Percentiles rank a stretch among this genome's conserved stretches.
phyloP scores from a whole-genome alignment of 2,797 vertebrate genomes.

The Petrocephalus sullivani region DNA sequence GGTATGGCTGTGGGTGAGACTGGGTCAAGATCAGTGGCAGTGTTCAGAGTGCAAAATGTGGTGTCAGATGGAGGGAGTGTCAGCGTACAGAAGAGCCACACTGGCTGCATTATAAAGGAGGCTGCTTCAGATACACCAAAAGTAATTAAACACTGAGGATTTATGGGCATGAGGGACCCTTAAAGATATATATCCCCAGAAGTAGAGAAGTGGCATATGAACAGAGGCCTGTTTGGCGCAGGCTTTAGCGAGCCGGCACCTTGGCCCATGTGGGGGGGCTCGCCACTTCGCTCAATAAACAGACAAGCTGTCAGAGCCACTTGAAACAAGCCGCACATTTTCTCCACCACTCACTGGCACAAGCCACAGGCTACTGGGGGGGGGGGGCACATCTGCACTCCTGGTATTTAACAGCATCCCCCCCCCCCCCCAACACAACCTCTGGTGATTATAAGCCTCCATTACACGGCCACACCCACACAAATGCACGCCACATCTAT shows the following conservation, averaged over 20 bases:
- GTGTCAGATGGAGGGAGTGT: background rate
- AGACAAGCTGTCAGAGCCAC: constrained; percentile 11
- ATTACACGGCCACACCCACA: background rate
- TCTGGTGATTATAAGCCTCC: background rate
- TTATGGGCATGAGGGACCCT: background rate
- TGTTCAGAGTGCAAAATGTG: background rate
- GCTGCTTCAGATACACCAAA: background rate
- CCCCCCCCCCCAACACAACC: background rate
- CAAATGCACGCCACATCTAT: background rate
- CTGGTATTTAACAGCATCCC: constrained; percentile 15
- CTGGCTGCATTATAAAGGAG: background rate
- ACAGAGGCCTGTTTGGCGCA: background rate
- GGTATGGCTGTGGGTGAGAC: background rate
- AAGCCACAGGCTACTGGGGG: background rate
- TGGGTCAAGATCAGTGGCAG: background rate
- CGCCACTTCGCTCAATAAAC: background rate
- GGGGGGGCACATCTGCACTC: constrained; percentile 12
- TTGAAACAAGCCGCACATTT: background rate
- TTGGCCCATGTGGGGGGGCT: background rate
- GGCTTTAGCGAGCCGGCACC: background rate
- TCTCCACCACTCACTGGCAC: background rate
- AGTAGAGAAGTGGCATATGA: background rate
- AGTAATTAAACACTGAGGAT: background rate
- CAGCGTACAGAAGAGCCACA: background rate
- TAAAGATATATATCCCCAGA: background rate